Evolutionary conservation across 2,888 invertebrate genomes (phyloP).

Genomic region (Xestia ashworthii): DNA sequence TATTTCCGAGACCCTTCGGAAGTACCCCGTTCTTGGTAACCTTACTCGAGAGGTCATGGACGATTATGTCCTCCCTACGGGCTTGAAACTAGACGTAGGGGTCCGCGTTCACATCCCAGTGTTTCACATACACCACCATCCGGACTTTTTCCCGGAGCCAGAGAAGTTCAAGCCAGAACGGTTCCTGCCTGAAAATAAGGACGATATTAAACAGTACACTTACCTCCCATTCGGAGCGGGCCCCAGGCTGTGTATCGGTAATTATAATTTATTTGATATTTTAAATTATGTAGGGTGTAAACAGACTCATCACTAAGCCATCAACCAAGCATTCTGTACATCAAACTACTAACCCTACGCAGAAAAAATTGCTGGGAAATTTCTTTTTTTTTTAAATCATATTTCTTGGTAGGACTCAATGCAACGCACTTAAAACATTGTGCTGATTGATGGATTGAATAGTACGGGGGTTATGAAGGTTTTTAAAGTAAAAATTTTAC

Average conservation of each 20-base stretch:
- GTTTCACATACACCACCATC: constrained; percentile 73
- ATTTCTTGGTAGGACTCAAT: no score
- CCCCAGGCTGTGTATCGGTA: constrained; percentile 78
- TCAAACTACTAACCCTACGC: no score
- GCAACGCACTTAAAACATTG: no score
- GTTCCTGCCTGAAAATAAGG: constrained; percentile 71
- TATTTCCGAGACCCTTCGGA: constrained; percentile 75
- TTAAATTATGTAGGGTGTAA: neutral
- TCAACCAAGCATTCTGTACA: no score
- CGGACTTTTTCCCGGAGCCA: constrained; percentile 75
- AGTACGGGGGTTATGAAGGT: no score
- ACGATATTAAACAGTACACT: constrained; percentile 71
- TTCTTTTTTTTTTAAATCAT: no score
- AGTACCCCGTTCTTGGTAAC: constrained; percentile 74
- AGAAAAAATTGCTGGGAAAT: no score
- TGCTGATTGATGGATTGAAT: no score
- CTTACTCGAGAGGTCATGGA: constrained; percentile 77
- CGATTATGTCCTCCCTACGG: constrained; percentile 75
- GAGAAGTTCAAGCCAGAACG: constrained; percentile 75
- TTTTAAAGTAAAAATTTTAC: no score
- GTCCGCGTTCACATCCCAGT: constrained; percentile 75
- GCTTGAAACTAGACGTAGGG: constrained; percentile 73
- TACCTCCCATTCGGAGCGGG: constrained; percentile 79
- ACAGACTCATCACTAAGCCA: no score
- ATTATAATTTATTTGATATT: constrained; percentile 19